phyloP scores from a whole-genome alignment of 2,888 invertebrate genomes.

The Caenorhabditis afra region DNA sequence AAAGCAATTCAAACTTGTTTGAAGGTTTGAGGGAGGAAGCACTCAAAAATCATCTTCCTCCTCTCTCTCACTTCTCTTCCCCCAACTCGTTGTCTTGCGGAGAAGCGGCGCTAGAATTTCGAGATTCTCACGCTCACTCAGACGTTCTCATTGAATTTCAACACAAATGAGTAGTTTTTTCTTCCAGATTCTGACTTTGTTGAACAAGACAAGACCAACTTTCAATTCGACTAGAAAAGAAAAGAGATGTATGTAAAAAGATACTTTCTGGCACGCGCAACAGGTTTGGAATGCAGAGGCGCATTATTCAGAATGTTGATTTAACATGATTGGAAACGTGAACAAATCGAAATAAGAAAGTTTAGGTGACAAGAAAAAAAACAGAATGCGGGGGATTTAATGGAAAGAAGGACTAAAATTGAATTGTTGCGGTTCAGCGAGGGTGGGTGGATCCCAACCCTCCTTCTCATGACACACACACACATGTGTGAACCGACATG shows the following conservation, averaged over 20 bases:
- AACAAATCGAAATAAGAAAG: not conserved
- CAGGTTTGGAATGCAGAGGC: conserved; percentile 4
- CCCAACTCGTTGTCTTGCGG: conserved; percentile 14
- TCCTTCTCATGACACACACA: conserved; percentile 19
- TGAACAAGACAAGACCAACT: conserved; percentile 4
- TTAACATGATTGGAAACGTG: conserved; percentile 35
- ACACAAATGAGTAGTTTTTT: not conserved
- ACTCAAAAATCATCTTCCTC: conserved; percentile 32
- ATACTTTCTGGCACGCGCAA: conserved; percentile 36
- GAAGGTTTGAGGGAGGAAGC: conserved; percentile 18
- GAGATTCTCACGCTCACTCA: conserved; percentile 36
- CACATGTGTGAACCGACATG: not conserved
- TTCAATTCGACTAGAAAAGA: not conserved
- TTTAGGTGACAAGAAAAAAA: conserved; percentile 7
- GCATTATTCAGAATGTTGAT: conserved; percentile 42
- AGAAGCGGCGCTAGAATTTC: conserved; percentile 24
- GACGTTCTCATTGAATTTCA: conserved; percentile 35
- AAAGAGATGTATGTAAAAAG: conserved; percentile 22
- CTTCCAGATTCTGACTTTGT: conserved; percentile 1
- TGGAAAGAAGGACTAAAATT: conserved; percentile 34
- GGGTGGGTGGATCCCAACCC: conserved; percentile 10
- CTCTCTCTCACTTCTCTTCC: not conserved
- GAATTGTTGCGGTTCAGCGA: conserved; percentile 27
- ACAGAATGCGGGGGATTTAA: conserved; percentile 20
- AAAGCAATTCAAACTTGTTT: conserved; percentile 31